These are phyloP conservation scores for Pterocles gutturalis DNA, from an alignment of 2,113 vertebrate species.

Conservation along the genomic window DNA sequence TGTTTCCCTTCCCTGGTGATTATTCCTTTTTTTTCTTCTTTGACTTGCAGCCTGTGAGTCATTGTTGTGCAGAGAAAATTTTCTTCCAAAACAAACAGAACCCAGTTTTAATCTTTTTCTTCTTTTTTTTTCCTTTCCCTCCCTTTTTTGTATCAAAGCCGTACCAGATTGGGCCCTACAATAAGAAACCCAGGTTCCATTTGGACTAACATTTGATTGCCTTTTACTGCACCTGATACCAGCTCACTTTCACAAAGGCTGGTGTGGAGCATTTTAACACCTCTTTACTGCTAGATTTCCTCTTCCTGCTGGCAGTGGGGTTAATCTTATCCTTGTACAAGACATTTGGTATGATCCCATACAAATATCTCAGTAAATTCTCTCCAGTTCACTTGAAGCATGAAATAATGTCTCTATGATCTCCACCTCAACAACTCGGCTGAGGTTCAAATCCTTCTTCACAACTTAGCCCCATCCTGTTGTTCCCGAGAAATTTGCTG, in stretches of 20 bases:
- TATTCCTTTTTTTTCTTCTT: background rate
- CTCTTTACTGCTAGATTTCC: background rate
- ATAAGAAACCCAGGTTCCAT: background rate
- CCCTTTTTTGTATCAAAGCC: background rate
- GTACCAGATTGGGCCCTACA: background rate
- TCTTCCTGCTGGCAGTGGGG: background rate
- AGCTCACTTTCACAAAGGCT: background rate
- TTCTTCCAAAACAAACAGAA: background rate
- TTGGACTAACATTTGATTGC: background rate
- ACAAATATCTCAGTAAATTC: background rate
- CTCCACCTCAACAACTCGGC: background rate
- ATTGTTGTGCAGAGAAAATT: background rate
- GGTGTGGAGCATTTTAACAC: background rate
- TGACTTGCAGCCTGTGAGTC: conserved; percentile 1
- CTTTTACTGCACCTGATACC: background rate
- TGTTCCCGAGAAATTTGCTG: background rate
- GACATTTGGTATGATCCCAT: background rate
- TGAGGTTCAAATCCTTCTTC: background rate
- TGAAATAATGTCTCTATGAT: background rate
- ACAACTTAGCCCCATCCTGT: background rate
- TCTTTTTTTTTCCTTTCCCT: background rate
- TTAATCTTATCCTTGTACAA: background rate
- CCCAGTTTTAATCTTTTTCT: background rate
- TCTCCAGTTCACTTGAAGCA: background rate
- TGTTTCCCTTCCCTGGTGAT: background rate